These are phyloP conservation scores for Periophthalmus magnuspinnatus DNA, from an alignment of 2,797 vertebrate species.

Conservation along the genomic window DNA sequence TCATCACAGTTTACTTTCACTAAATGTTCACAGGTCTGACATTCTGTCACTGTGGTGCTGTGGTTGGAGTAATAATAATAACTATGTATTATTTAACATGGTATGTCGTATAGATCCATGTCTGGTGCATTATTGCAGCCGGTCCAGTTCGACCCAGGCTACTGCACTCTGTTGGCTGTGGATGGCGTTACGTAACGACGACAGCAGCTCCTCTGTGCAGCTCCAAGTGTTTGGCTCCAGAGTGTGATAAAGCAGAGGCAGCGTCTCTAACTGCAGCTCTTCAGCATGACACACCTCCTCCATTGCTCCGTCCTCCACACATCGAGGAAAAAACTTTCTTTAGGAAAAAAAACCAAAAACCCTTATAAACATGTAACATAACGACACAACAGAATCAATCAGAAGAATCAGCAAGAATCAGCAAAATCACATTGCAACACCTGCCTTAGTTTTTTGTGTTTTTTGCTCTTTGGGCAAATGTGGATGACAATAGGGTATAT, in stretches of 20 bases:
- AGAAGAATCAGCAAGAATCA: no score
- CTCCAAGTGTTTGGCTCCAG: constrained; percentile 75
- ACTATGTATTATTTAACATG: background rate
- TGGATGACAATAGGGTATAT: constrained; percentile 81
- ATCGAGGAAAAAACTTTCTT: constrained; percentile 76
- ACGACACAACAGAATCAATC: no score
- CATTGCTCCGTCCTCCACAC: constrained; percentile 69
- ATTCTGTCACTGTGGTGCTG: background rate
- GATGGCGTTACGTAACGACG: constrained; percentile 64
- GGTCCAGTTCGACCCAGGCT: constrained; percentile 76
- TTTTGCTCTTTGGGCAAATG: constrained; percentile 78
- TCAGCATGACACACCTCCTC: constrained; percentile 73
- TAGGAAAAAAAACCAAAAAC: constrained; percentile 13
- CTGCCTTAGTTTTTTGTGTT: constrained; percentile 76
- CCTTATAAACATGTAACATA: background rate
- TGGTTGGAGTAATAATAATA: background rate
- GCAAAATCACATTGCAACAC: no score
- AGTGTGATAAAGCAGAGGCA: constrained; percentile 72
- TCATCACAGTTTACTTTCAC: background rate
- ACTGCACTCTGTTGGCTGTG: constrained; percentile 73
- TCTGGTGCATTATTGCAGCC: constrained; percentile 54
- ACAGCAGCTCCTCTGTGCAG: constrained; percentile 76
- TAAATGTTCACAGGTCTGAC: background rate
- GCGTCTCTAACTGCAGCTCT: constrained; percentile 77
- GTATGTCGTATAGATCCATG: background rate